Percentiles rank a stretch among this genome's conserved stretches.
These are phyloP conservation scores for Dasyornis broadbenti DNA, from an alignment of 2,113 vertebrate genomes.

Conservation along the genomic window DNA sequence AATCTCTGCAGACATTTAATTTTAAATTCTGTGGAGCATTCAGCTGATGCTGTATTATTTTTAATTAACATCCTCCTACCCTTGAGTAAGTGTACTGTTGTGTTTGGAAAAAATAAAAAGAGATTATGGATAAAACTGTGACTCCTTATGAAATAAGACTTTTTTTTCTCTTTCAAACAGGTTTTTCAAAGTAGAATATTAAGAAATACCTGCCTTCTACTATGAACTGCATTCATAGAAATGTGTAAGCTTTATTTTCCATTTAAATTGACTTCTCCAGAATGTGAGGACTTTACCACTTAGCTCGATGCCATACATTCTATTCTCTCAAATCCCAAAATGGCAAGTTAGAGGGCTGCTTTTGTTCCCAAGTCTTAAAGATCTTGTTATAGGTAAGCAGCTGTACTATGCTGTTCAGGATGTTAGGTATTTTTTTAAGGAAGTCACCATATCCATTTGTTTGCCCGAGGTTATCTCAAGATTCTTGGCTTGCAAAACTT, in stretches of 20 bases:
- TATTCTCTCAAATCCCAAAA: not conserved
- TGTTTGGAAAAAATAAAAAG: not conserved
- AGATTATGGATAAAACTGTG: not conserved
- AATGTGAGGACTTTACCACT: not conserved
- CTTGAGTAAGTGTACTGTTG: not conserved
- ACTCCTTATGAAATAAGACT: not conserved
- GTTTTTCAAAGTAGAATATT: not conserved
- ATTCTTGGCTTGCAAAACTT: not conserved
- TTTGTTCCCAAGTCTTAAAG: not conserved
- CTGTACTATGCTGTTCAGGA: not conserved
- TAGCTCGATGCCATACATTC: not conserved
- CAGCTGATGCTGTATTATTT: conserved; percentile 25
- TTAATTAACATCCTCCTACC: not conserved
- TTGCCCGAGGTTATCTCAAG: not conserved
- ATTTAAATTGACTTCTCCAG: not conserved
- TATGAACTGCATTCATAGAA: not conserved
- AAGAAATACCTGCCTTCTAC: not conserved
- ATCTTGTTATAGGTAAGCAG: not conserved
- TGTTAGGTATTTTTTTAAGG: not conserved
- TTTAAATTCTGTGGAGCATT: conserved; percentile 15
- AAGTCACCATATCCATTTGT: not conserved
- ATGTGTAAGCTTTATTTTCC: not conserved
- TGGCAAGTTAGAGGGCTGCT: not conserved
- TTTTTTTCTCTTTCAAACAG: not conserved
- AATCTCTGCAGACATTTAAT: conserved; percentile 7